Base-by-base conservation (phyloP, 2,888 invertebrate species). In the Perizoma affinitatum region DNA sequence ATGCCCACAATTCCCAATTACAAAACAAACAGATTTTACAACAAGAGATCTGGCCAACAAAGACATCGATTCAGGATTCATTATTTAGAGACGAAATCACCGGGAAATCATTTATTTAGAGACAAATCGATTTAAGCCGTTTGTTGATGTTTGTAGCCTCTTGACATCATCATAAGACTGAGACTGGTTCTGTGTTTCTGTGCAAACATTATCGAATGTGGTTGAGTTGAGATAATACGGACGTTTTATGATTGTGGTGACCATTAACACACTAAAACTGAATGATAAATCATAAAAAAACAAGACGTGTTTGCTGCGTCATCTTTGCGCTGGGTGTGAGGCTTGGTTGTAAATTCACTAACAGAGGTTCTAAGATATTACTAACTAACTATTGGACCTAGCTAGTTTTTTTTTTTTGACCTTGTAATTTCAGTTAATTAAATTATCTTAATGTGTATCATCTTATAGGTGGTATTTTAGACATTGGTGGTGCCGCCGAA, bases 151-250 rank as follows among this genome's bases (percentile, higher is more conserved):
- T 61, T 63, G 60, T 59, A 36, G 52, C 52, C 47, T 50, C 63
- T 67, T 65, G 65, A 65, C 65, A 57, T 62, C 62, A 54, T 65
- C 54, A 34, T 42, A 38, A 49, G 54, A 59, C 67, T n/a, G n/a
- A 22, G 22, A 22, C 38, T 59, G 65, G 65, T 57, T 65, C 46
- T 47, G 58, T 55, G 56, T 53, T 63, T 63, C 61, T 22, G 34
- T 48, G 38, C 58, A 52, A 22, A 22, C 22, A 22, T 22, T 22
- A 22, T 22, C 22, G 3, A 22, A 22, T 22, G 22, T 22, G 22
- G 44, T 10, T n/a, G 22, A 22, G 22, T 22, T 22, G 40, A 41
- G 48, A 56, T 57, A 48, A 56, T 61, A 49, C 35, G 44, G 10
- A 54, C 46, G 53, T 54, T 58, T 63, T 58, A 61, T 11, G 49